Evolutionary conservation across 2,888 invertebrate genomes (phyloP), one percentile per base, ranked within the genome.

Genomic region (Cheilosia urbana): DNA sequence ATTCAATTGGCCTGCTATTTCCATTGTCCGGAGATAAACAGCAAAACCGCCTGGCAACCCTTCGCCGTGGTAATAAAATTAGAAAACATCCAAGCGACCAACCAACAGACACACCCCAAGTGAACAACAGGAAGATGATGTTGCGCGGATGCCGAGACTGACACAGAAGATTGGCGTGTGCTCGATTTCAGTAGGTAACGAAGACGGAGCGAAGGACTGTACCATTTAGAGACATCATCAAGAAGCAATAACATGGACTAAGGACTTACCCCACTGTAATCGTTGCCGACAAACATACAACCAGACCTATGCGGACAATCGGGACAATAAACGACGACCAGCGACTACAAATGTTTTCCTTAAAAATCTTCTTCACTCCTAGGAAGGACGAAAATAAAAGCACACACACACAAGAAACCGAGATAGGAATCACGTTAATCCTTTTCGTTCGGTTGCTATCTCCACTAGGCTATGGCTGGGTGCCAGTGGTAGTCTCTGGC

Each of bases 221-320:
- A 34, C 76, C 58, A 72, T 72, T 83, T 77, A 57, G 72, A 81
- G 80, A 81, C 85, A 81, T 81, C 81, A 85, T 85, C 81, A 85
- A 81, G 81, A 81, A 76, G 85, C 85, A 85, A 85, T 85, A 85
- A 85, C 81, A 85, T 40, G 77, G 76, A 77, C 85, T 85, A 85
- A 84, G 75, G 80, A 80, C 80, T 80, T 65, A 65, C 80, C 73
- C 80, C 65, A 76, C 76, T 80, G 75, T 76, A 80, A 80, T 75
- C 65, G 69, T 60, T 65, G 65, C 53, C 68, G 45, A 57, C 63
- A 47, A 19, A 68, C 62, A 24, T 11, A 30, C 19, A 53, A 15
- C 13, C 27, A 68, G 27, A 83, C 30, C 1, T 37, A 9, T 13
- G 34, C 55, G 40, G 68, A 72, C 62, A 42, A 63, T 66, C 57